Evolutionary conservation across 2,888 invertebrate genomes (phyloP), one percentile per base, ranked within the genome.

Genomic region (Spialia ferax): DNA sequence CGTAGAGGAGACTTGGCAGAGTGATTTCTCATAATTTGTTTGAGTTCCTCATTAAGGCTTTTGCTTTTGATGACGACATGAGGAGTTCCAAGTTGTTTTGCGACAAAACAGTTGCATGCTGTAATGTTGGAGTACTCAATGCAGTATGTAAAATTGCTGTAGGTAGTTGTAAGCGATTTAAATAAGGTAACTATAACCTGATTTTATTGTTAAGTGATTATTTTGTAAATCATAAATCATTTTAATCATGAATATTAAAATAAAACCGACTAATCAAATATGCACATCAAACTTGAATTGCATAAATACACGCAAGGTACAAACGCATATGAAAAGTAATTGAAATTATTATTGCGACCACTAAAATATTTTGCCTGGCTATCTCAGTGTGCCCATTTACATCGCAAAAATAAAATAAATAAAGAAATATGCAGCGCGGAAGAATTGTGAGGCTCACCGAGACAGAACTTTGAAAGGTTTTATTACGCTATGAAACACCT

Each of bases 1-100:
- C 13, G 20, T 54, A 29, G 29, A 63, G 29, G 54, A 61, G 60
- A 61, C 54, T 67, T 67, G 61, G 66, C 61, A 66, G 42, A 61
- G 67, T 60, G 61, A 67, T 67, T 67, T 67, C 67, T 67, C 67
- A 55, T 67, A 67, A 67, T 67, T 61, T 61, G 67, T 67, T 61
- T 56, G 61, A 67, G 55, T 35, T 35, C 42, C 67, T 67, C 67
- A 62, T 67, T 67, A 61, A 62, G 61, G 66, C 54, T 61, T 67
- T 61, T 54, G 60, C 61, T 45, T 67, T 67, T 61, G 55, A 61
- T 61, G 61, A 67, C 67, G 61, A 67, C 55, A 67, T 56, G 60
- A 66, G 61, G 55, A 67, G 61, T 67, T 61, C 62, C 55, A 56
- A 67, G 60, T 67, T 45, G 67, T 67, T 61, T 61, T 23, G 55